Evolutionary conservation across 2,797 vertebrate genomes (phyloP).

Genomic region (Babyrousa celebensis): DNA sequence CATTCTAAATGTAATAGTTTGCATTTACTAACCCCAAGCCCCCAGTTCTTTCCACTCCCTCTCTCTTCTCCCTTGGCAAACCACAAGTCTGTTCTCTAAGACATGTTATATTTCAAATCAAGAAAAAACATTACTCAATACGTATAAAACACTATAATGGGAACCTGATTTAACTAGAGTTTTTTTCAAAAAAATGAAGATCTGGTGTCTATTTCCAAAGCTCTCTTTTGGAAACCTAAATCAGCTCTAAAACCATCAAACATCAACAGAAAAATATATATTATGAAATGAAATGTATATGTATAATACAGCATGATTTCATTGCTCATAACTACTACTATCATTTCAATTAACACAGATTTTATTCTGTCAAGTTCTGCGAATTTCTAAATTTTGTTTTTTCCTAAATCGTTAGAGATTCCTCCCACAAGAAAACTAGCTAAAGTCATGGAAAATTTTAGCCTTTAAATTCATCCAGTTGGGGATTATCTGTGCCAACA

Average conservation of each 20-base stretch:
- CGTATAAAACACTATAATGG: conserved; percentile 29
- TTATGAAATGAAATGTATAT: conserved; percentile 34
- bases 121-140: conserved; percentile 37
- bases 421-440: conserved; percentile 79
- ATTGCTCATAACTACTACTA: conserved; percentile 30
- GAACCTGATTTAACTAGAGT: conserved; percentile 13
- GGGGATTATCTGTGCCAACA: conserved; percentile 81
- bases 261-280: conserved; percentile 8
- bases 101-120: conserved; percentile 36
- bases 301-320: neutral
- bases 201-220: conserved; percentile 60
- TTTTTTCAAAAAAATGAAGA: conserved; percentile 31
- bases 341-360: conserved; percentile 66
- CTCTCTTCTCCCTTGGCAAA: no score
- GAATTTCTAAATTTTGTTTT: conserved; percentile 82
- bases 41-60: no score
- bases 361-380: conserved; percentile 73
- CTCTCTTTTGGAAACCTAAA: conserved; percentile 25
- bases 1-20: no score
- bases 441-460: conserved; percentile 87
- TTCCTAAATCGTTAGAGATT: conserved; percentile 83
- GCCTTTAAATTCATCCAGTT: conserved; percentile 85
- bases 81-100: neutral
- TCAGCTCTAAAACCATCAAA: conserved; percentile 44
- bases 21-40: no score